phyloP scores from a whole-genome alignment of 2,888 invertebrate species.

The Papilio demoleus region DNA sequence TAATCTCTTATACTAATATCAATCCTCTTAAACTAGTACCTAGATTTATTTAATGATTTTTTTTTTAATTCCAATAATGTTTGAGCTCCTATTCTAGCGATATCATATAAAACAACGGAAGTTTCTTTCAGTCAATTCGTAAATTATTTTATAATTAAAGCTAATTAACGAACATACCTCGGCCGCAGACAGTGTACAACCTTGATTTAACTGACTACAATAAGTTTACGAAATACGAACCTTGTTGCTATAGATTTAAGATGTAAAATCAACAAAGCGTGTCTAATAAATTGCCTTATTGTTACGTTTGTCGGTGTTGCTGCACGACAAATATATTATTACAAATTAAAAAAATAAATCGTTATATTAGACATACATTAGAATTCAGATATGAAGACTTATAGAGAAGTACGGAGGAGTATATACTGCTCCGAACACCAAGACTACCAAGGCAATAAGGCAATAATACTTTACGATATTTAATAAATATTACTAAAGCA shows the following conservation, averaged over 20 bases:
- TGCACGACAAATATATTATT: neutral
- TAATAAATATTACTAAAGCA: conserved; percentile 1
- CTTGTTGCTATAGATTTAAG: conserved; percentile 27
- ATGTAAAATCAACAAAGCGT: conserved; percentile 31
- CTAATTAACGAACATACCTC: conserved; percentile 17
- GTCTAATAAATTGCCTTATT: conserved; percentile 34
- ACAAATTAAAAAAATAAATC: conserved; percentile 6
- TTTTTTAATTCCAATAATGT: too few relatives aligned
- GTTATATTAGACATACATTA: neutral
- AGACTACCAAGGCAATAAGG: too few relatives aligned
- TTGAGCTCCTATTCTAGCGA: neutral
- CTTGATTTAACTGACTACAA: conserved; percentile 16
- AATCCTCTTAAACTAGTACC: too few relatives aligned
- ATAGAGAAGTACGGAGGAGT: too few relatives aligned
- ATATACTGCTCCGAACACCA: too few relatives aligned
- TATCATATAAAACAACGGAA: neutral
- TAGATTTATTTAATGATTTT: too few relatives aligned
- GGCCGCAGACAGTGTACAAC: conserved; percentile 12
- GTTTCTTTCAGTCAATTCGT: neutral
- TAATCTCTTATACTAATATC: too few relatives aligned
- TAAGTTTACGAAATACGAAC: conserved; percentile 31
- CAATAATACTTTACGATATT: too few relatives aligned
- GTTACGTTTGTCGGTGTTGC: conserved; percentile 25
- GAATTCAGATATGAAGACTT: too few relatives aligned
- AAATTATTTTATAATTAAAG: conserved; percentile 15